Evolutionary conservation across 2,113 vertebrate species (phyloP).

Genomic region (Sakesphorus luctuosus): DNA sequence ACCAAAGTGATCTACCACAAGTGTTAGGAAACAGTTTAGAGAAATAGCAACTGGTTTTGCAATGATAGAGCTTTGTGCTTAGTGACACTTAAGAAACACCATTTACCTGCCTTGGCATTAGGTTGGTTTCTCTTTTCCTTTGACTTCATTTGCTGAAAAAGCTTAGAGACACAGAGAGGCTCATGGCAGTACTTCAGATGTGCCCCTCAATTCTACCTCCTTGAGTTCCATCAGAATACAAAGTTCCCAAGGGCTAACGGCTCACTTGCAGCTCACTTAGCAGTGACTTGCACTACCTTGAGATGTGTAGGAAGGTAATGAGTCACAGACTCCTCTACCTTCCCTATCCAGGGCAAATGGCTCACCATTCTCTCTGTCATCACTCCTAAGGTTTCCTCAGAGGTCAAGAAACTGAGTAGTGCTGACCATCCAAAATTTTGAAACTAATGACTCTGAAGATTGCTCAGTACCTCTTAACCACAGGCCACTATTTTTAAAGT

Average conservation of each 20-base stretch:
- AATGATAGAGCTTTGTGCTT: background rate
- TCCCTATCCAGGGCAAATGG: background rate
- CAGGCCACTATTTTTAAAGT: background rate
- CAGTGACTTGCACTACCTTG: background rate
- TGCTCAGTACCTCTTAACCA: background rate
- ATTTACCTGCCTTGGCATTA: background rate
- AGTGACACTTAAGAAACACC: background rate
- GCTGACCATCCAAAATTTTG: background rate
- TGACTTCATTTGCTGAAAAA: background rate
- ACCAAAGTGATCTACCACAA: background rate
- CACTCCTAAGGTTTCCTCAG: background rate
- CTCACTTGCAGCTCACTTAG: background rate
- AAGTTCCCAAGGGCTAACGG: background rate
- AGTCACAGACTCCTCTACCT: background rate
- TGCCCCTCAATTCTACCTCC: background rate
- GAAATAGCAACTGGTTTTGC: background rate
- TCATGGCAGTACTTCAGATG: background rate
- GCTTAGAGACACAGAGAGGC: background rate
- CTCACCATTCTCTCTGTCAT: slow-evolving; percentile 11
- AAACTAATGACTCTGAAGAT: background rate
- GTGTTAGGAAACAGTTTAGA: background rate
- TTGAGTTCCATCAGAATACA: background rate
- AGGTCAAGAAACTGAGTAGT: slow-evolving; percentile 16
- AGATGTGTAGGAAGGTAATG: background rate
- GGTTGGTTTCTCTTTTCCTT: background rate